A percentile compares a stretch with the other conserved stretches of the same genome.
phyloP scores from a whole-genome alignment of 2,888 invertebrate species.

The Drosophila meridionalis region DNA sequence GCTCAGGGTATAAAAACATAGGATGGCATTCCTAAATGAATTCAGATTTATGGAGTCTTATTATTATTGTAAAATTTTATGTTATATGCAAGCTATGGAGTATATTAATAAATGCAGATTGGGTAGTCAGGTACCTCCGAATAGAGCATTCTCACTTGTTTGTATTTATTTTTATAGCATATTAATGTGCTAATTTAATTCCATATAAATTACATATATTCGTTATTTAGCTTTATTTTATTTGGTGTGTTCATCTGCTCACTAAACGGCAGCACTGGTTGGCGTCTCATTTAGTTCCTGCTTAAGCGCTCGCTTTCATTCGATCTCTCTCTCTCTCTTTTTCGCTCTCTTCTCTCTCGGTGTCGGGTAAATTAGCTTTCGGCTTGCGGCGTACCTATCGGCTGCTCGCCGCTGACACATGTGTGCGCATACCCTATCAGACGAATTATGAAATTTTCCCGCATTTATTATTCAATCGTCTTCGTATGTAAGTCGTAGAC shows the following conservation, averaged over 20 bases:
- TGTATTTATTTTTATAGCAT: too few relatives aligned
- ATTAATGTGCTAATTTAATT: too few relatives aligned
- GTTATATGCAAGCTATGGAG: too few relatives aligned
- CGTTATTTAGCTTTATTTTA: background rate
- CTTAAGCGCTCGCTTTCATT: background rate
- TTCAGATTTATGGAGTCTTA: too few relatives aligned
- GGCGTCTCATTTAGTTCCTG: background rate
- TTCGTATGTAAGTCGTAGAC: background rate
- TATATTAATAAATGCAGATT: too few relatives aligned
- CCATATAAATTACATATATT: too few relatives aligned
- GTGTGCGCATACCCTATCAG: background rate
- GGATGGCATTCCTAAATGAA: too few relatives aligned
- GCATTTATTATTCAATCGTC: conserved; percentile 7
- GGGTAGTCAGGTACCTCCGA: too few relatives aligned
- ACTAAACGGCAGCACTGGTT: background rate
- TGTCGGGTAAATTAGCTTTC: background rate
- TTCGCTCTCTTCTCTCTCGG: background rate
- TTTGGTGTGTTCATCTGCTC: background rate
- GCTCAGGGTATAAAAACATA: too few relatives aligned
- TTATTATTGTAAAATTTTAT: too few relatives aligned
- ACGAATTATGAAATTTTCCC: background rate
- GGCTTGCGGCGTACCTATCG: background rate
- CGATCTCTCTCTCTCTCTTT: background rate
- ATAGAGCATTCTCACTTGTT: too few relatives aligned
- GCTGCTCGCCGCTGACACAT: background rate